These are phyloP conservation scores for Spodoptera picta DNA, from an alignment of 2,888 invertebrate species.

Conservation along the genomic window DNA sequence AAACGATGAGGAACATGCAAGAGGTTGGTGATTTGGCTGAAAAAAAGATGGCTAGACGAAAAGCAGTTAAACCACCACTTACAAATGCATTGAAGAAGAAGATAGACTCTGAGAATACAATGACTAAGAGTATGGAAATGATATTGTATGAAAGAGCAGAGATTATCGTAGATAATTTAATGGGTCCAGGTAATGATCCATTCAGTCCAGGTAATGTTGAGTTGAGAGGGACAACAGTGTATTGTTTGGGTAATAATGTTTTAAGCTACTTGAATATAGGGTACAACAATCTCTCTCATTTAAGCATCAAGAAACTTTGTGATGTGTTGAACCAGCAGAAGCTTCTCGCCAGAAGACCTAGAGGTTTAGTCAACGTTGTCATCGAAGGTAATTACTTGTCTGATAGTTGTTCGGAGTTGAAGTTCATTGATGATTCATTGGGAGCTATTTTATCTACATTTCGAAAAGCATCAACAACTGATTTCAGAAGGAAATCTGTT, in stretches of 20 bases:
- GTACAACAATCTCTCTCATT: slow-evolving; percentile 69
- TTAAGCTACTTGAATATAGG: slow-evolving; percentile 71
- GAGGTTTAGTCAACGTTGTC: slow-evolving; percentile 67
- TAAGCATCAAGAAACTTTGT: slow-evolving; percentile 63
- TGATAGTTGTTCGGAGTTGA: slow-evolving; percentile 60
- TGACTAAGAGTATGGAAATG: background rate
- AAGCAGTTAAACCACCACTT: background rate
- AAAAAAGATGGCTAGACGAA: slow-evolving; percentile 27
- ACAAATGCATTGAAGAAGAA: too few species aligned
- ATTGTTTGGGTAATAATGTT: slow-evolving; percentile 70
- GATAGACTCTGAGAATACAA: too few species aligned
- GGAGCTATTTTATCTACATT: slow-evolving; percentile 30
- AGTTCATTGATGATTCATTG: slow-evolving; percentile 62
- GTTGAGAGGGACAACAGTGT: slow-evolving; percentile 49
- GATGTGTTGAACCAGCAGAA: slow-evolving; percentile 66
- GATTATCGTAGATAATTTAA: slow-evolving; percentile 48
- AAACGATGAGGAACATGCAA: slow-evolving; percentile 55
- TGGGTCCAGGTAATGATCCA: slow-evolving; percentile 67
- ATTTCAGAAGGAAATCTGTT: background rate
- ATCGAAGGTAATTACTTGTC: slow-evolving; percentile 75
- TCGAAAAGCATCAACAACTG: background rate
- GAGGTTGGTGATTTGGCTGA: slow-evolving; percentile 37
- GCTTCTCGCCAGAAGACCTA: slow-evolving; percentile 59
- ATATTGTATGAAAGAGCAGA: slow-evolving; percentile 61
- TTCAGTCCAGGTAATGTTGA: slow-evolving; percentile 56